Evolutionary conservation across 2,888 invertebrate species (phyloP).

Genomic region (Ferrisia virgata): DNA sequence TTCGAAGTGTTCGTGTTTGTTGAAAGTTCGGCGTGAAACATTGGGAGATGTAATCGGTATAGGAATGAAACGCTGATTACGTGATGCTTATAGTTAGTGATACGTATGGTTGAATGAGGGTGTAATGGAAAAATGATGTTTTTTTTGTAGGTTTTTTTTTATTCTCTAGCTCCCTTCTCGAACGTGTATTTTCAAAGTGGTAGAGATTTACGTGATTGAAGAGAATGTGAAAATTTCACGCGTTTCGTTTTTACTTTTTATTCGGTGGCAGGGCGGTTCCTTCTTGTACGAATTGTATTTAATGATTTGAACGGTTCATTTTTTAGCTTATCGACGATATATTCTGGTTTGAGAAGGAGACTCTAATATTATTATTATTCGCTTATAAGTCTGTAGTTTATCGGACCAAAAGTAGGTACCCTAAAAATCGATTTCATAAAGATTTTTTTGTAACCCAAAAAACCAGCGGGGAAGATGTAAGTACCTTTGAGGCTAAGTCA

Average conservation of each 20-base stretch:
- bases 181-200: neutral
- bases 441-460: too few relatives aligned
- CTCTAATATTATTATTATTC: too few relatives aligned
- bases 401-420: too few relatives aligned
- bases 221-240: neutral
- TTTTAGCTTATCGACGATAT: too few relatives aligned
- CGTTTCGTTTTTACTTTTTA: neutral
- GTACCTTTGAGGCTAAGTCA: too few relatives aligned
- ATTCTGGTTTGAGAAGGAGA: too few relatives aligned
- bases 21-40: neutral
- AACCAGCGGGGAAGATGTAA: too few relatives aligned
- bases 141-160: neutral
- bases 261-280: neutral
- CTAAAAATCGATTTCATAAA: too few relatives aligned
- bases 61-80: neutral
- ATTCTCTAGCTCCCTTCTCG: neutral
- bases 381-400: too few relatives aligned
- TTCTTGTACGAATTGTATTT: neutral
- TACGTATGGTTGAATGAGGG: neutral
- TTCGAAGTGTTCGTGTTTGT: neutral
- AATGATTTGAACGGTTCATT: neutral
- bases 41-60: neutral
- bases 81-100: conserved; percentile 4
- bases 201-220: neutral
- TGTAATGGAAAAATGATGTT: conserved; percentile 8